A percentile compares a stretch with the other conserved stretches of the same genome.
Conservation (phyloP, 1,140 invertebrate species). For the Globodera ellingtonae region DNA sequence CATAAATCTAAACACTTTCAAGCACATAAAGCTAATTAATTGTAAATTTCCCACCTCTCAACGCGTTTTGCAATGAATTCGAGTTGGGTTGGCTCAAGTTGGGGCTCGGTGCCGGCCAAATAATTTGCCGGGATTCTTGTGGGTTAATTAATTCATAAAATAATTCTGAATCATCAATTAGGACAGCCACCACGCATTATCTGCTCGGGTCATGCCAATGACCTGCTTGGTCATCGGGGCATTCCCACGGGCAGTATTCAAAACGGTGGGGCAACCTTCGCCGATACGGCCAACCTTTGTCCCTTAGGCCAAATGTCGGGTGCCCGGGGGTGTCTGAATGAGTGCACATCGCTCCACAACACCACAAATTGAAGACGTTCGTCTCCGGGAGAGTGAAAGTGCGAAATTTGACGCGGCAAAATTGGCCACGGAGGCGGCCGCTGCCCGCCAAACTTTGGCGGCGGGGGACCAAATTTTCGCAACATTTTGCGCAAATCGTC, state of each 20-base stretch:
- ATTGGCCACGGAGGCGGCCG: conserved; percentile 13
- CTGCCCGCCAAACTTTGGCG: conserved; percentile 22
- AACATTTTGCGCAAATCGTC: conserved; percentile 54
- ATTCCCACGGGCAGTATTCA: background rate
- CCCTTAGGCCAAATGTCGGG: conserved; percentile 59
- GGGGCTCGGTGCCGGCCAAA: conserved; percentile 52
- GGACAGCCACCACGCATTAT: too few relatives aligned
- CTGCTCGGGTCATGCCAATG: too few relatives aligned
- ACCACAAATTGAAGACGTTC: conserved; percentile 54
- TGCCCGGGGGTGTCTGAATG: conserved; percentile 55
- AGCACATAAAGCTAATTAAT: background rate
- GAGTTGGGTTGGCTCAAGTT: conserved; percentile 53
- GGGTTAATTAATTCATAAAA: background rate
- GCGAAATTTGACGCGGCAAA: conserved; percentile 62
- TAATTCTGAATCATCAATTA: background rate
- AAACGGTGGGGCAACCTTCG: background rate
- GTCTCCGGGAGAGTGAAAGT: conserved; percentile 48
- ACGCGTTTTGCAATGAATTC: conserved; percentile 58
- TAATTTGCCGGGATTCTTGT: conserved; percentile 52
- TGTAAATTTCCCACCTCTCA: conserved; percentile 39
- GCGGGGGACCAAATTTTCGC: conserved; percentile 12
- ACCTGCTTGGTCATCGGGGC: too few relatives aligned
- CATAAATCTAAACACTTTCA: conserved; percentile 49
- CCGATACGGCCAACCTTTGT: conserved; percentile 1
- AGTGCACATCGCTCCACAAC: conserved; percentile 60